phyloP scores from a whole-genome alignment of 2,797 vertebrate genomes.

The Fratercula arctica region DNA sequence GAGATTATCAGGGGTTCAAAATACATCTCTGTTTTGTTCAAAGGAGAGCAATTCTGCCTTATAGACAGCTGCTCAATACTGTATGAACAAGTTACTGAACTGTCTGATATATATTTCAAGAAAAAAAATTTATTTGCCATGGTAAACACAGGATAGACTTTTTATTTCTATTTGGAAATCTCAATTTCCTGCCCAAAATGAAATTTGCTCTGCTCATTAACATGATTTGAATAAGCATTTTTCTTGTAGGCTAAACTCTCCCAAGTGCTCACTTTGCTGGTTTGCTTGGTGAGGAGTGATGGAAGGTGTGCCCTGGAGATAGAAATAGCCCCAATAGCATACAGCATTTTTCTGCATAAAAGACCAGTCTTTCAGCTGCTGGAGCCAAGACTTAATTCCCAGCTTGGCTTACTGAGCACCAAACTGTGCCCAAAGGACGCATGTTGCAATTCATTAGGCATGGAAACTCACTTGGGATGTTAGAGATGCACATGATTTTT shows the following conservation, averaged over 20 bases:
- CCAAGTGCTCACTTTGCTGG: not conserved
- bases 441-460: not conserved
- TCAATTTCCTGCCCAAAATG: conserved; percentile 16
- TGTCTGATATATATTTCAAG: conserved; percentile 9
- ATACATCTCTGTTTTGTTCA: not conserved
- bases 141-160: conserved; percentile 20
- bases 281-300: not conserved
- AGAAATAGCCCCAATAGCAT: not conserved
- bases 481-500: not conserved
- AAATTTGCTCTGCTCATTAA: not conserved
- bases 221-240: not conserved
- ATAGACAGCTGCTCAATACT: not conserved
- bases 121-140: conserved; percentile 5
- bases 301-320: not conserved
- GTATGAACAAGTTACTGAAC: not conserved
- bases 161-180: conserved; percentile 21
- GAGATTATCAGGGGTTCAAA: not conserved
- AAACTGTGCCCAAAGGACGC: not conserved
- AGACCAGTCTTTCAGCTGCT: not conserved
- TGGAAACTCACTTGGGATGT: not conserved
- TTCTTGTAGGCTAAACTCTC: not conserved
- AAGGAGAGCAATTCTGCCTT: not conserved
- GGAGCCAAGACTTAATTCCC: not conserved
- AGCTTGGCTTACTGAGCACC: not conserved
- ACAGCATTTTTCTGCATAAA: not conserved